A percentile compares a stretch with the other conserved stretches of the same genome.
Evolutionary conservation across 2,113 vertebrate species (phyloP).

Genomic region (Oceanodroma tethys): DNA sequence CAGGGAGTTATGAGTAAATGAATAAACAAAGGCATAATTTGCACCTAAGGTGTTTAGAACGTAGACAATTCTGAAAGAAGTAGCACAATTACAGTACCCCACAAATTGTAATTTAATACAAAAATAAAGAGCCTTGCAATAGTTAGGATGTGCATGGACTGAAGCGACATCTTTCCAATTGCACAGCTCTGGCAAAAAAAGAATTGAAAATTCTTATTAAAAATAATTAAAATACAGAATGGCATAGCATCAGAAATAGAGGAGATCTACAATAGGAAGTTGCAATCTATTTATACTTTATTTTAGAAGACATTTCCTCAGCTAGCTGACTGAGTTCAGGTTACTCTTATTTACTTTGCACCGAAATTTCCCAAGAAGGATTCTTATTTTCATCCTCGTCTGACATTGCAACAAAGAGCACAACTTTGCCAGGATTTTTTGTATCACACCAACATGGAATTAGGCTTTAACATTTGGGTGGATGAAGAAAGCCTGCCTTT

Average conservation of each 20-base stretch:
- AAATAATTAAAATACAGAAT: neutral
- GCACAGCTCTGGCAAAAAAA: neutral
- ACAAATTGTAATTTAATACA: neutral
- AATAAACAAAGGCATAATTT: neutral
- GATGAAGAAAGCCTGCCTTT: neutral
- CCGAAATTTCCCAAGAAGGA: neutral
- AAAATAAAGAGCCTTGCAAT: neutral
- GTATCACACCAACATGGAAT: neutral
- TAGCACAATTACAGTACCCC: neutral
- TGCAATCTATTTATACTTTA: neutral
- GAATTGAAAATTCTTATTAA: neutral
- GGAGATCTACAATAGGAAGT: neutral
- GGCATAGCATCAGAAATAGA: neutral
- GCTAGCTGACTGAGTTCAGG: neutral
- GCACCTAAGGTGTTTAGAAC: neutral
- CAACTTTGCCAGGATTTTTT: neutral
- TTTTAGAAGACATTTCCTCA: neutral
- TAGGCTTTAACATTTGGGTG: neutral
- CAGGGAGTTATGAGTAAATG: neutral
- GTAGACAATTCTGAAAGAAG: neutral
- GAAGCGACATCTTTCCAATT: neutral
- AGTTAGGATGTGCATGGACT: neutral
- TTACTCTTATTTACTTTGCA: neutral
- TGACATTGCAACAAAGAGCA: neutral
- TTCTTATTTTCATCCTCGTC: neutral